These are phyloP conservation scores for Amblyraja radiata DNA, from an alignment of 2,797 vertebrate genomes.

Conservation along the genomic window DNA sequence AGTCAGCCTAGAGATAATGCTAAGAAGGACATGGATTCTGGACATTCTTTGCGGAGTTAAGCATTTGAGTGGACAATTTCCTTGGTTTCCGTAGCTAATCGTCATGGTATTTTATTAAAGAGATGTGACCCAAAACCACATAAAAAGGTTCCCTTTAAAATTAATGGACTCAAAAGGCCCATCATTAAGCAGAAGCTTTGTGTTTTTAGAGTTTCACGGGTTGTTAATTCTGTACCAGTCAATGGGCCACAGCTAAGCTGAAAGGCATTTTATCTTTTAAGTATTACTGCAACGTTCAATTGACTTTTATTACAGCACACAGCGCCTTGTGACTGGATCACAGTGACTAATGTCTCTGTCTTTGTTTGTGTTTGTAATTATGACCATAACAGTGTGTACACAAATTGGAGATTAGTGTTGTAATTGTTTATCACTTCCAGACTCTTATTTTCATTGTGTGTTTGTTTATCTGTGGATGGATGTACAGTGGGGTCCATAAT, in stretches of 20 bases:
- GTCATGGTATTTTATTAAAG: conserved; percentile 21
- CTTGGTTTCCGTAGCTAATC: conserved; percentile 41
- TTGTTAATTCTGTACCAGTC: conserved; percentile 68
- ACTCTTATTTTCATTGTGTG: background rate
- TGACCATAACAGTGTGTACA: conserved; percentile 43
- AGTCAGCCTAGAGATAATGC: background rate
- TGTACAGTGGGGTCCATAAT: background rate
- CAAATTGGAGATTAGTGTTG: conserved; percentile 33
- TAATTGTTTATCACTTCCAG: background rate
- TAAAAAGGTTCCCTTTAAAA: conserved; percentile 51
- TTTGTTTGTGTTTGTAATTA: conserved; percentile 43
- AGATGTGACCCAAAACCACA: conserved; percentile 43
- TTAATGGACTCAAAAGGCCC: conserved; percentile 58
- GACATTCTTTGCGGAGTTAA: background rate
- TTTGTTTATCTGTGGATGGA: background rate
- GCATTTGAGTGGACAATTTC: background rate
- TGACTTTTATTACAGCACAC: conserved; percentile 56
- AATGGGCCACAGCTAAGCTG: conserved; percentile 59
- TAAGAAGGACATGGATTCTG: conserved; percentile 3
- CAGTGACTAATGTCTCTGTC: conserved; percentile 38
- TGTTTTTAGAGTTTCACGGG: conserved; percentile 55
- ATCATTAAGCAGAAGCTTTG: conserved; percentile 54
- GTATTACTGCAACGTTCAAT: conserved; percentile 55
- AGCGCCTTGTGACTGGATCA: conserved; percentile 57
- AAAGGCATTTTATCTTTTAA: conserved; percentile 62